Conservation (phyloP, 1,140 invertebrate species). For the Theocolax elegans region DNA sequence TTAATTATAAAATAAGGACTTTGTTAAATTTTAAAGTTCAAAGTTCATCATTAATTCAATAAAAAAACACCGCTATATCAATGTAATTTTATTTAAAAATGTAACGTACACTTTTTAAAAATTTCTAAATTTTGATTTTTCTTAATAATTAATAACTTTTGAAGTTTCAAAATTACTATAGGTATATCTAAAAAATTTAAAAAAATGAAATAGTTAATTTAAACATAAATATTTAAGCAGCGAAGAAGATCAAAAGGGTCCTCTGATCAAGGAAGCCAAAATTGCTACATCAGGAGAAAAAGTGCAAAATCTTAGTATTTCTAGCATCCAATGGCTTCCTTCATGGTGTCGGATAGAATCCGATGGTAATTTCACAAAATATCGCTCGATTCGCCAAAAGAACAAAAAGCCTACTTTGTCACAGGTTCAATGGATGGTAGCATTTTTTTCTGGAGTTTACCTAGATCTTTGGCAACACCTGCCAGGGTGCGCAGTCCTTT, state of each 20-base stretch:
- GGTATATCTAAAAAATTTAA: too few relatives aligned
- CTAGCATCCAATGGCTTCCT: constrained; percentile 70
- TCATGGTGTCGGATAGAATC: constrained; percentile 68
- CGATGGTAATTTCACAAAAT: constrained; percentile 67
- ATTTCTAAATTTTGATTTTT: too few relatives aligned
- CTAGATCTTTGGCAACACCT: constrained; percentile 50
- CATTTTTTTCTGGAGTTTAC: constrained; percentile 74
- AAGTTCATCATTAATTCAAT: too few relatives aligned
- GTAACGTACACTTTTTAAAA: too few relatives aligned
- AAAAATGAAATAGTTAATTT: too few relatives aligned
- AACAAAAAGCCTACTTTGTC: constrained; percentile 67
- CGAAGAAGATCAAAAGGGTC: background rate
- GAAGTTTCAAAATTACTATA: too few relatives aligned
- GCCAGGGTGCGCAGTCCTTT: constrained; percentile 12
- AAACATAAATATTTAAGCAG: background rate
- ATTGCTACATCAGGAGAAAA: constrained; percentile 24
- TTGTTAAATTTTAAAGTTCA: too few relatives aligned
- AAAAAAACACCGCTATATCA: too few relatives aligned
- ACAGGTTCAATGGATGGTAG: constrained; percentile 73
- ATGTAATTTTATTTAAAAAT: too few relatives aligned
- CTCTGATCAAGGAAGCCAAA: background rate
- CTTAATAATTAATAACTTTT: too few relatives aligned
- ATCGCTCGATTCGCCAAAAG: background rate
- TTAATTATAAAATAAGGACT: too few relatives aligned
- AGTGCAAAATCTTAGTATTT: background rate